Evolutionary conservation across 2,888 invertebrate genomes (phyloP), one percentile per base, ranked within the genome.

Genomic region (Papilio gigon): DNA sequence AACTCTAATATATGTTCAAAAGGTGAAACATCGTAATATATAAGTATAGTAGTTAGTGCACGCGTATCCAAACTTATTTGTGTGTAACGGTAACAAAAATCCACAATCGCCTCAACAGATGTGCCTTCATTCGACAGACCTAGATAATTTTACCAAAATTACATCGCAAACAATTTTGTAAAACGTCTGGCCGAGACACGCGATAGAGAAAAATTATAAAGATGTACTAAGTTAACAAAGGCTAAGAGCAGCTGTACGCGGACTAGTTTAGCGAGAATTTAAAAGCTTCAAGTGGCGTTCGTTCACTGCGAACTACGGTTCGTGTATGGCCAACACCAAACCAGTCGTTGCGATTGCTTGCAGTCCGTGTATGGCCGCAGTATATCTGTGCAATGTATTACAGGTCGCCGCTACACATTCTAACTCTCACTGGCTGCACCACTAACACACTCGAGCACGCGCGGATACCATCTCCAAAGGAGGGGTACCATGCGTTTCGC

Each of bases 391-490:
- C 70, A 70, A 70, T 76, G 71, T 75, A 75, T 78, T 76, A 78
- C 78, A 78, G 80, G 80, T 84, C 79, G 83, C 73, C 77, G 83
- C 75, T 82, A 82, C 82, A 84, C 81, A 83, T 87, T 82, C 79
- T 84, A 86, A 88, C 89, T 90, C 89, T 90, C 89, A 88, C 89
- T 89, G 76, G 75, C 79, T 72, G 72, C 67, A 78, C 88, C 81
- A 87, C 87, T 86, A 80, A 86, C 85, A 87, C 78, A 85, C 83
- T 86, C 78, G 73, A 68, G 68, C 73, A 71, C 70, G 71, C 71
- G 65, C 68, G 64, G 59, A 40, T 22, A 65, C 64, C 68, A 50
- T 65, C 68, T 68, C 68, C 59, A 50, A 11, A 72, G 66, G 11
- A 42, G 40, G 8, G 35, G 63, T 9, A 27, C 71, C 74, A 73